A percentile compares a stretch with the other conserved stretches of the same genome.
These are phyloP conservation scores for crab-eating macaque (Macaca fascicularis) DNA, from an alignment of 2,113 vertebrate genomes.

Conservation along the genomic window T2T-MFA8v1.1 NC_088378.1:101440501-101441000, in stretches of 20 bases:
- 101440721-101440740: background rate
- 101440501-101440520: background rate
- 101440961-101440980: too few relatives aligned
- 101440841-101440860: too few relatives aligned
- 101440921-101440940: too few relatives aligned
- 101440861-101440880: too few relatives aligned
- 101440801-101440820: background rate
- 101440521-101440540: background rate
- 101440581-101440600: background rate
- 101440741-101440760: slow-evolving; percentile 5
- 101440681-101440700: background rate
- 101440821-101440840: background rate
- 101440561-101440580: background rate
- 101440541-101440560: background rate
- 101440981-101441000: background rate
- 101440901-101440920: too few relatives aligned
- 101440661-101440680: background rate
- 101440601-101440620: background rate
- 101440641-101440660: background rate
- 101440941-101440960: too few relatives aligned
- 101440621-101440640: background rate
- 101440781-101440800: slow-evolving; percentile 9
- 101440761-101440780: slow-evolving; percentile 6
- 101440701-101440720: background rate
- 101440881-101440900: too few relatives aligned